These are phyloP conservation scores for Poicephalus gulielmi DNA, from an alignment of 2,113 vertebrate species.

Conservation along the genomic window DNA sequence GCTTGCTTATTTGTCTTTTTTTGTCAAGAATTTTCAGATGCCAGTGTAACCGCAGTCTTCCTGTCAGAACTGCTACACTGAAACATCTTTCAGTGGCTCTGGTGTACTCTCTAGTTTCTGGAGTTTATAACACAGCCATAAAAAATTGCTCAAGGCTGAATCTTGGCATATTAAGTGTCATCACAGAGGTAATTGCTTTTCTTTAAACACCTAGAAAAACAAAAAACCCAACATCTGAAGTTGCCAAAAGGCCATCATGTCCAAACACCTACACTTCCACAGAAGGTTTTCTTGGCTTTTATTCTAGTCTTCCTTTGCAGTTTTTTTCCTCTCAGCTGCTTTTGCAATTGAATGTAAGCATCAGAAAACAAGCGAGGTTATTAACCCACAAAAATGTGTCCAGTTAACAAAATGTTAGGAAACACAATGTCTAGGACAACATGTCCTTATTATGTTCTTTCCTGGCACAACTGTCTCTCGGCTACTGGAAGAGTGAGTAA, in stretches of 20 bases:
- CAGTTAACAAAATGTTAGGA: constrained; percentile 50
- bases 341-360: constrained; percentile 45
- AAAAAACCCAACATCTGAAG: constrained; percentile 10
- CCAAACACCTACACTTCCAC: constrained; percentile 59
- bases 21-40: constrained; percentile 24
- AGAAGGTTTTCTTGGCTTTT: constrained; percentile 34
- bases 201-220: constrained; percentile 68
- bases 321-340: background rate
- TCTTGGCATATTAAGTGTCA: constrained; percentile 73
- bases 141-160: constrained; percentile 76
- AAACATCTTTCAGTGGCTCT: constrained; percentile 55
- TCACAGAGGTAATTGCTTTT: constrained; percentile 76
- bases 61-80: constrained; percentile 43
- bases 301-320: background rate
- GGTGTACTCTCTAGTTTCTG: constrained; percentile 57
- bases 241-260: constrained; percentile 67
- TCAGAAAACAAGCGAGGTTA: constrained; percentile 25
- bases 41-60: constrained; percentile 21
- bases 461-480: constrained; percentile 3
- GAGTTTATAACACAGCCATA: constrained; percentile 70
- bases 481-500: constrained; percentile 21
- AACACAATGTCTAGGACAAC: constrained; percentile 10
- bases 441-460: constrained; percentile 18
- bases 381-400: constrained; percentile 64
- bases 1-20: constrained; percentile 19